Conservation (phyloP, 2,797 vertebrate genomes). For the Bufotes viridis region DNA sequence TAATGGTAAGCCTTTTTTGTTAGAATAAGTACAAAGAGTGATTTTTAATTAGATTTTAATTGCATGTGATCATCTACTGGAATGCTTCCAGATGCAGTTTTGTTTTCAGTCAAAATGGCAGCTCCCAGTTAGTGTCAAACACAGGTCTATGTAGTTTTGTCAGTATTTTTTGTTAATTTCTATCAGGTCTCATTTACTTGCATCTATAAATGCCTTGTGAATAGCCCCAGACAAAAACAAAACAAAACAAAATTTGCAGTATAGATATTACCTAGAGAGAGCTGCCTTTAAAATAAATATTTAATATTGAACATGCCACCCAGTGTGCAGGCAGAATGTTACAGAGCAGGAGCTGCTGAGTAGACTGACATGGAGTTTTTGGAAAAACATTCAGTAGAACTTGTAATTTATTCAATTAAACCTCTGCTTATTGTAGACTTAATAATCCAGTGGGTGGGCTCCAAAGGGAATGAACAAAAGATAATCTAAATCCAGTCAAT, state of each 20-base stretch:
- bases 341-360: too few species aligned
- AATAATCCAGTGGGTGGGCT: too few species aligned
- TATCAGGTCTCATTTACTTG: not conserved
- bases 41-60: not conserved
- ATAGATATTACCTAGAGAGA: conserved; percentile 33
- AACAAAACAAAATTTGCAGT: not conserved
- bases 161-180: not conserved
- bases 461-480: too few species aligned
- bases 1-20: too few species aligned
- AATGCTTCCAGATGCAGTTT: not conserved
- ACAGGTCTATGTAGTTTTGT: not conserved
- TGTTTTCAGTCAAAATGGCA: not conserved
- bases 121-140: not conserved
- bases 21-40: too few species aligned
- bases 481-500: too few species aligned
- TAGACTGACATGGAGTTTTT: too few species aligned
- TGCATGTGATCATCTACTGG: not conserved
- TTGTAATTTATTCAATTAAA: too few species aligned
- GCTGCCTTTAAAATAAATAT: not conserved
- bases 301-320: too few species aligned
- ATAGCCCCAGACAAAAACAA: not conserved
- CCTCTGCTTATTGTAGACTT: too few species aligned
- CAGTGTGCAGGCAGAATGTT: too few species aligned
- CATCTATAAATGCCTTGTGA: not conserved
- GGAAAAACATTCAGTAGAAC: too few species aligned